Conservation (phyloP, 2,888 invertebrate genomes). For the Sepiola atlantica region DNA sequence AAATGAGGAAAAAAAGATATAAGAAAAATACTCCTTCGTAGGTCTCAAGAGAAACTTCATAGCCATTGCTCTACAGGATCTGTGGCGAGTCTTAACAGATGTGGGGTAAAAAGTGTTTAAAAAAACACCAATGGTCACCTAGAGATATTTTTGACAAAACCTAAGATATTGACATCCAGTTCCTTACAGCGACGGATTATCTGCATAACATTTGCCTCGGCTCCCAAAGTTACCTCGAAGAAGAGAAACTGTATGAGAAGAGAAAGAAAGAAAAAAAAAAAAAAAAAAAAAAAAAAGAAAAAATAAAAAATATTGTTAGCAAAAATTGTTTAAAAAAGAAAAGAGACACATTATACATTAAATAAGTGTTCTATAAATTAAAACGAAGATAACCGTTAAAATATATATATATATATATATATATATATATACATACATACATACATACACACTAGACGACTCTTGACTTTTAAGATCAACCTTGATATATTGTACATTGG, state of each 20-base stretch:
- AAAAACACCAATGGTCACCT: neutral
- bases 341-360: neutral
- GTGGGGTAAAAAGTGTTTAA: neutral
- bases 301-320: neutral
- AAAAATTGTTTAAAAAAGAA: neutral
- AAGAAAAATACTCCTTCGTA: neutral
- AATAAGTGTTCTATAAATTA: slow-evolving; percentile 8
- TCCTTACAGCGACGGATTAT: slow-evolving; percentile 58
- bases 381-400: too few relatives aligned
- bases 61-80: neutral
- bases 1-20: neutral
- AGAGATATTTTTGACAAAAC: slow-evolving; percentile 57
- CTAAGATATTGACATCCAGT: slow-evolving; percentile 62
- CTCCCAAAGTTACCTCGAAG: slow-evolving; percentile 63
- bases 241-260: slow-evolving; percentile 60
- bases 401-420: neutral
- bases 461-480: neutral
- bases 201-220: slow-evolving; percentile 55
- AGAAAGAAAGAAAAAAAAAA: neutral
- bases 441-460: neutral
- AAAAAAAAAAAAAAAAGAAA: neutral
- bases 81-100: neutral
- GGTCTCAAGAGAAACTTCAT: neutral
- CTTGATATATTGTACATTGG: too few relatives aligned
- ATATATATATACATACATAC: neutral